These are phyloP conservation scores for Tineola bisselliella DNA, from an alignment of 2,888 invertebrate genomes.

Conservation along the genomic window DNA sequence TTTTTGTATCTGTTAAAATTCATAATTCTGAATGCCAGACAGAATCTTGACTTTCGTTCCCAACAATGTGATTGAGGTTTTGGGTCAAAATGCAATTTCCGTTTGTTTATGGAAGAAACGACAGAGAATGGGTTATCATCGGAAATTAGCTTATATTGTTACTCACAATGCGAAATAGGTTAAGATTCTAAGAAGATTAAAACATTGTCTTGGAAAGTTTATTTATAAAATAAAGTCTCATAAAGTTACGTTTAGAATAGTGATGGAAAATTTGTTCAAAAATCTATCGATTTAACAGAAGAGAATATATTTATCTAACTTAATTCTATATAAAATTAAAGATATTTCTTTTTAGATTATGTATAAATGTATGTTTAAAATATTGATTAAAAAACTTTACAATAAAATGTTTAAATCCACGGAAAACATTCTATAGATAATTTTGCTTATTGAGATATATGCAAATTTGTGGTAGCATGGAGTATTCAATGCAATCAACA, in stretches of 20 bases:
- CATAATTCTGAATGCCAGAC: neutral
- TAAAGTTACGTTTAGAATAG: no score
- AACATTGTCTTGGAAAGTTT: neutral
- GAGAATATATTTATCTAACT: no score
- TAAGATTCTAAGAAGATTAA: neutral
- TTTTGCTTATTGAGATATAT: constrained; percentile 51
- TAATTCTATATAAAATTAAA: no score
- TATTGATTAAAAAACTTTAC: no score
- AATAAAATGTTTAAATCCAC: no score
- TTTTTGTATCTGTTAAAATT: neutral
- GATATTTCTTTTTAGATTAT: no score
- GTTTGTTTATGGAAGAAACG: constrained; percentile 12
- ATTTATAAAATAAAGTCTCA: neutral
- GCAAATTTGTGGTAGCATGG: constrained; percentile 22
- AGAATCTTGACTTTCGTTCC: constrained; percentile 2
- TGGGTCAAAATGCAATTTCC: constrained; percentile 15
- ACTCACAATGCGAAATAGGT: constrained; percentile 6
- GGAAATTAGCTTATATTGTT: constrained; percentile 12
- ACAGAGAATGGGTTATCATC: constrained; percentile 6
- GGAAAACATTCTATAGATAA: no score
- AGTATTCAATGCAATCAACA: constrained; percentile 57
- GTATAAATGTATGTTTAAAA: no score
- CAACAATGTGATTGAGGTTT: constrained; percentile 9
- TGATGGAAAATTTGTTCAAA: no score
- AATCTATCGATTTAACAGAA: no score